These are phyloP conservation scores for Coecobrya sp. DNA, from an alignment of 2,888 invertebrate genomes.

Conservation along the genomic window DNA sequence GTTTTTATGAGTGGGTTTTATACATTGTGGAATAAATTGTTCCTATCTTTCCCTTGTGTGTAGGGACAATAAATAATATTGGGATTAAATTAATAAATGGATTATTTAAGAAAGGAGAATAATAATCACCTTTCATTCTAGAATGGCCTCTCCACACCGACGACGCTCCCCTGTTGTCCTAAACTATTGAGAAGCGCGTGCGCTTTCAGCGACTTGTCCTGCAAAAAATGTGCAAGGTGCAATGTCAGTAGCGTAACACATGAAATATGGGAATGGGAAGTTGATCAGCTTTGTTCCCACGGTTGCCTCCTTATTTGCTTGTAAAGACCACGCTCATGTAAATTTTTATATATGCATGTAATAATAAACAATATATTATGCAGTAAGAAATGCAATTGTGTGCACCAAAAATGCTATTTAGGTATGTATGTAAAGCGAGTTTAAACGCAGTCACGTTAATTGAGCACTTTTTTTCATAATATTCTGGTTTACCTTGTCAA, in stretches of 20 bases:
- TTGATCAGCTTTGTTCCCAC: conserved; percentile 71
- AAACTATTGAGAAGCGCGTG: conserved; percentile 42
- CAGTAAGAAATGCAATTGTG: background rate
- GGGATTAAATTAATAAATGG: background rate
- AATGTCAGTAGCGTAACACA: conserved; percentile 51
- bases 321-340: conserved; percentile 18
- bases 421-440: too few relatives aligned
- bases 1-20: too few relatives aligned
- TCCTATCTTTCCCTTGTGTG: background rate
- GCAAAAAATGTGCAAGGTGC: background rate
- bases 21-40: too few relatives aligned
- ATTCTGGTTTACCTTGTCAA: conserved; percentile 77
- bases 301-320: conserved; percentile 5
- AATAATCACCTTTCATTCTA: conserved; percentile 64
- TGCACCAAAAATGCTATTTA: background rate
- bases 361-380: background rate
- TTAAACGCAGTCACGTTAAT: conserved; percentile 38
- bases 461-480: conserved; percentile 41
- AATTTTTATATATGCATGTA: conserved; percentile 1
- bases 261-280: conserved; percentile 72
- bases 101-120: background rate
- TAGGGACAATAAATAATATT: background rate
- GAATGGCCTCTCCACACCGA: conserved; percentile 44
- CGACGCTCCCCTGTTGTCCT: conserved; percentile 1
- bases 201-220: conserved; percentile 22